A percentile compares a stretch with the other conserved stretches of the same genome.
These are phyloP conservation scores for Acanthiza pusilla DNA, from an alignment of 2,797 vertebrate genomes.

Conservation along the genomic window DNA sequence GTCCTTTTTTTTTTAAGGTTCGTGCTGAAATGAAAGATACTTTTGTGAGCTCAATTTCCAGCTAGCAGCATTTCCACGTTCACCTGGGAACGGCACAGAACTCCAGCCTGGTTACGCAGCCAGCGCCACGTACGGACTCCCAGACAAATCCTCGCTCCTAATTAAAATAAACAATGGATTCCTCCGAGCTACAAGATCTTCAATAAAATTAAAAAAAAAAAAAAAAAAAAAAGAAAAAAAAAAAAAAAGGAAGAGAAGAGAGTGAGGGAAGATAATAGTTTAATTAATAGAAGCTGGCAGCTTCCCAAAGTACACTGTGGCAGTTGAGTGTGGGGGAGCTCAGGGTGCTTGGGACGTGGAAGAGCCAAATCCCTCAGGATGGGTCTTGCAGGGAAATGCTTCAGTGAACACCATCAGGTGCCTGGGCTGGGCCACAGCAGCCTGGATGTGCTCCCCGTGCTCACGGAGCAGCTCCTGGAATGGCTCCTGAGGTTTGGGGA, in stretches of 20 bases:
- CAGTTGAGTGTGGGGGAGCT: conserved; percentile 66
- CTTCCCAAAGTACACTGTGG: conserved; percentile 67
- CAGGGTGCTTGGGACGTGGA: conserved; percentile 33
- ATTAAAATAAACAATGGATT: conserved; percentile 75
- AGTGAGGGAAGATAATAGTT: conserved; percentile 67
- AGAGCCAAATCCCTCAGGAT: conserved; percentile 59
- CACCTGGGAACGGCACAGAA: conserved; percentile 2
- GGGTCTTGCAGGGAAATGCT: conserved; percentile 57
- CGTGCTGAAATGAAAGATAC: not conserved
- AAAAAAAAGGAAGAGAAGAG: too few species aligned
- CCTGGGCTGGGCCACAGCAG: not conserved
- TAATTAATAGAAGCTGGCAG: conserved; percentile 75
- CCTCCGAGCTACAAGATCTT: conserved; percentile 62
- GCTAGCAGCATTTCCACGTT: not conserved
- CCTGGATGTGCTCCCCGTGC: not conserved
- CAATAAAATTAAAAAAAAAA: not conserved
- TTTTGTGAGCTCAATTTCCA: conserved; percentile 6
- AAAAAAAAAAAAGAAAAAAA: not conserved
- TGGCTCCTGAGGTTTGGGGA: not conserved
- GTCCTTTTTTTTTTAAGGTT: not conserved
- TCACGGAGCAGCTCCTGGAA: rapidly evolving
- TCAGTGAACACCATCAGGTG: not conserved
- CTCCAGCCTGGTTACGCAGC: not conserved
- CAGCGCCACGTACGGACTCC: not conserved
- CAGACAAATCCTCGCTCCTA: conserved; percentile 61